A percentile compares a stretch with the other conserved stretches of the same genome.
phyloP scores from a whole-genome alignment of 1,140 invertebrate genomes.

The Ostrea denselamellosa region DNA sequence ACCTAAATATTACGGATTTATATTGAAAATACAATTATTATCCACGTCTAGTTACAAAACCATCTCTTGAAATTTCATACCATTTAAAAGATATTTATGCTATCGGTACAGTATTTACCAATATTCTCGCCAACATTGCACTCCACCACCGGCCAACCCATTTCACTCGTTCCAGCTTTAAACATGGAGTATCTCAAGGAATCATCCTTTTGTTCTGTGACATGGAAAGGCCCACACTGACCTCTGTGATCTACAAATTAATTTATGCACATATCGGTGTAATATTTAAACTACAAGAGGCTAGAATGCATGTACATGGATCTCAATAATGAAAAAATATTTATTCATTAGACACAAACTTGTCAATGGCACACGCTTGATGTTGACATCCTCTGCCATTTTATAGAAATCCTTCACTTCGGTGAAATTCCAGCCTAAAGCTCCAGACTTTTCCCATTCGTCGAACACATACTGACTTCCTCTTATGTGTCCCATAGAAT shows the following conservation, averaged over 20 bases:
- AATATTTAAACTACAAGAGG: neutral
- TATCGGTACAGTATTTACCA: neutral
- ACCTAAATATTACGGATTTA: neutral
- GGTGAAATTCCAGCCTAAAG: constrained; percentile 20
- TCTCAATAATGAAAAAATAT: neutral
- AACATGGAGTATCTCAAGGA: neutral
- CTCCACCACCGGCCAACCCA: constrained; percentile 37
- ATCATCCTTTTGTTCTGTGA: constrained; percentile 12
- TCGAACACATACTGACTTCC: constrained; percentile 28
- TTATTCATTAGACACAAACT: neutral
- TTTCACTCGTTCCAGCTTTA: neutral
- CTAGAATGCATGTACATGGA: neutral
- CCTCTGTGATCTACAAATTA: constrained; percentile 10
- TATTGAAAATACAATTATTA: too few species aligned
- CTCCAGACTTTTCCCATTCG: constrained; percentile 5
- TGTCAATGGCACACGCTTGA: constrained; percentile 9
- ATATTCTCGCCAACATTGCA: constrained; percentile 24
- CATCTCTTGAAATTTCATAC: too few species aligned
- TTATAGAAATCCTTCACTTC: constrained; percentile 1
- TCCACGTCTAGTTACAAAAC: too few species aligned
- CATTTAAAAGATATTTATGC: too few species aligned
- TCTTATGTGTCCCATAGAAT: constrained; percentile 30
- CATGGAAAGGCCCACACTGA: neutral
- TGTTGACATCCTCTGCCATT: constrained; percentile 31
- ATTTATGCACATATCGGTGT: neutral